Evolutionary conservation across 1,140 invertebrate genomes (phyloP), one percentile per base, ranked within the genome.

Genomic region (Neelides sp.): DNA sequence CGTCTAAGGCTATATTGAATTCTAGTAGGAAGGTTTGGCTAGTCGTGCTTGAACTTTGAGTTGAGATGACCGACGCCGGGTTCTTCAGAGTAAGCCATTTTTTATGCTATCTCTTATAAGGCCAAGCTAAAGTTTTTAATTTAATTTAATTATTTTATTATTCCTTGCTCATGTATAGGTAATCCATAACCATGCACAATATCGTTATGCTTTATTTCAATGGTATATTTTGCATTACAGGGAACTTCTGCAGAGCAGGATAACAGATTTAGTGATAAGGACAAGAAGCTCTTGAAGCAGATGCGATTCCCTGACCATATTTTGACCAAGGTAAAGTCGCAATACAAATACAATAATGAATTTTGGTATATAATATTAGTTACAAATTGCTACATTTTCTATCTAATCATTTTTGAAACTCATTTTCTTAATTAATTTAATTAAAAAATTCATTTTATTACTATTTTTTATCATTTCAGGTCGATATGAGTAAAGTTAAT

Each of bases 401-500:
- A 41, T 53, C 45, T 54, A 12, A 13, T 44, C 10, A 17, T 35
- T 32, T 58, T 54, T 30, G 40, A 28, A 13, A 4, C 19, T n/a
- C 39, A 41, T 20, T 13, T 17, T 41, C 10, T 41, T 17, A 12
- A 8, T 17, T 12, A 10, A 10, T 10, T 13, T 19, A 12, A 17
- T 13, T 10, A 10, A 10, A 17, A 8, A 41, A 19, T 45, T 23
- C 5, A 24, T 55, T 3, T 47, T 56, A 54, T 53, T 58, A 4
- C 8, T 35, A n/a, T 19, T 41, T 23, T 4, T 42, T 13, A n/a
- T n/a, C 8, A 63, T 70, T 71, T 34, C 61, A 95, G 90, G 87
- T 99, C 66, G 94, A 99, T 68, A 95, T 98, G 87, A 82, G 81
- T 32, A 97, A 97, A 73, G 88, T 99, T 24, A 97, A 98, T 69